Conservation (phyloP, 2,888 invertebrate genomes). For the Encarsia formosa region DNA sequence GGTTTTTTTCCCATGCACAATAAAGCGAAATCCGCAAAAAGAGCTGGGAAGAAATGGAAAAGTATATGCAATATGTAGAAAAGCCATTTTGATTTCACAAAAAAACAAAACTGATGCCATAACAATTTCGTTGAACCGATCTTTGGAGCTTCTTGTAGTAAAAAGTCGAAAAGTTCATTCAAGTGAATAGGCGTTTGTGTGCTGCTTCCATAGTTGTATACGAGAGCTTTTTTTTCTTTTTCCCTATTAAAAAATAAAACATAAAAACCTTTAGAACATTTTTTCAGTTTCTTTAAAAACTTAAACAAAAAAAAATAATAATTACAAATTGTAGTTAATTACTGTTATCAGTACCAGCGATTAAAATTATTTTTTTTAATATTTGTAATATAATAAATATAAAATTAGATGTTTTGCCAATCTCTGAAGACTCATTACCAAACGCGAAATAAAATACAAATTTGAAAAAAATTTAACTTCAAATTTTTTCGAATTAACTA, state of each 20-base stretch:
- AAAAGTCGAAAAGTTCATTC: not conserved
- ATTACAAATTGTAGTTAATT: not conserved
- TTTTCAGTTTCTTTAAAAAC: too few relatives aligned
- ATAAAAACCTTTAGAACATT: too few relatives aligned
- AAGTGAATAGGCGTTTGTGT: conserved; percentile 56
- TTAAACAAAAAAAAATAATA: not conserved
- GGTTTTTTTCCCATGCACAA: conserved; percentile 34
- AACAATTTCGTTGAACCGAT: conserved; percentile 29
- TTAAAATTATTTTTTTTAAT: not conserved
- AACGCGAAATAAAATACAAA: too few relatives aligned
- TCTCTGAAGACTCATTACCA: too few relatives aligned
- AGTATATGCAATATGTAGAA: conserved; percentile 29
- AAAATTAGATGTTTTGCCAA: not conserved
- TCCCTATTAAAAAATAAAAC: conserved; percentile 19
- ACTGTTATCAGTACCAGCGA: not conserved
- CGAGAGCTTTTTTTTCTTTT: conserved; percentile 47
- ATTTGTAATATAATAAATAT: not conserved
- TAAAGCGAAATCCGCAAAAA: conserved; percentile 29
- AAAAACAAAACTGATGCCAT: conserved; percentile 25
- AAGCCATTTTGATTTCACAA: conserved; percentile 8
- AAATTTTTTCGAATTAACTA: too few relatives aligned
- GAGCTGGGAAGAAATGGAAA: conserved; percentile 35
- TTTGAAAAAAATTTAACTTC: too few relatives aligned
- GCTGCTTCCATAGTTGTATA: conserved; percentile 84
- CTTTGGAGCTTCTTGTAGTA: conserved; percentile 3